phyloP scores from a whole-genome alignment of 2,888 invertebrate genomes.

The Drosophila infuscata region DNA sequence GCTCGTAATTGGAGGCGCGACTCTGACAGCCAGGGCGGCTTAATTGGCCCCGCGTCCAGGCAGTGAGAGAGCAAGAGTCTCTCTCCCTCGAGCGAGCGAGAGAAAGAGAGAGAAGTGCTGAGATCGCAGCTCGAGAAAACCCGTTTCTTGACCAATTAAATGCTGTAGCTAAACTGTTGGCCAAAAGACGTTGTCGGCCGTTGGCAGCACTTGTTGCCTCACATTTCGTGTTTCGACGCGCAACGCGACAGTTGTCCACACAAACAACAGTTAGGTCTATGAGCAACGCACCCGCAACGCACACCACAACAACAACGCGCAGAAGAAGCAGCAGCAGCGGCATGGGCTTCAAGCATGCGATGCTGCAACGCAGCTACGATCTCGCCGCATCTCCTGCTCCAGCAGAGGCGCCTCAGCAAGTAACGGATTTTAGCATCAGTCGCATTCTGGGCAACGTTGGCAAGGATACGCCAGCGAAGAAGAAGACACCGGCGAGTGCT shows the following conservation, averaged over 20 bases:
- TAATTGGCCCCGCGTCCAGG: constrained; percentile 54
- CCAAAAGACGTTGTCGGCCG: constrained; percentile 63
- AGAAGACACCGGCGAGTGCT: constrained; percentile 16
- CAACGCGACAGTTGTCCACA: constrained; percentile 76
- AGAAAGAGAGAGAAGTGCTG: background rate
- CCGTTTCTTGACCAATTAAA: constrained; percentile 76
- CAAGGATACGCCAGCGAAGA: constrained; percentile 34
- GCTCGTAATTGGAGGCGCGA: constrained; percentile 77
- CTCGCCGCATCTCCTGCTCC: constrained; percentile 65
- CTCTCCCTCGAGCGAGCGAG: background rate
- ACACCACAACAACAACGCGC: background rate
- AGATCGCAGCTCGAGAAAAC: constrained; percentile 41
- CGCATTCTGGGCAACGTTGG: constrained; percentile 66
- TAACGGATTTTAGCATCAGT: constrained; percentile 84
- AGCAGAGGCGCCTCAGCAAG: constrained; percentile 56
- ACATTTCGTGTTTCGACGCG: constrained; percentile 83
- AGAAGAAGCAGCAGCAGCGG: constrained; percentile 7
- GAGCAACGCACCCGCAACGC: constrained; percentile 66
- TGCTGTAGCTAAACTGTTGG: constrained; percentile 35
- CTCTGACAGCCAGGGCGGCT: constrained; percentile 62
- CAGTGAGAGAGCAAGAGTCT: background rate
- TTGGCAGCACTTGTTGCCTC: constrained; percentile 59
- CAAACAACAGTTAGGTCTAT: constrained; percentile 58
- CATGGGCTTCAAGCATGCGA: constrained; percentile 84
- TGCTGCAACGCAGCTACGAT: constrained; percentile 83